Base-by-base conservation (phyloP, 2,113 vertebrate species). In the Crotalus helleri region DNA sequence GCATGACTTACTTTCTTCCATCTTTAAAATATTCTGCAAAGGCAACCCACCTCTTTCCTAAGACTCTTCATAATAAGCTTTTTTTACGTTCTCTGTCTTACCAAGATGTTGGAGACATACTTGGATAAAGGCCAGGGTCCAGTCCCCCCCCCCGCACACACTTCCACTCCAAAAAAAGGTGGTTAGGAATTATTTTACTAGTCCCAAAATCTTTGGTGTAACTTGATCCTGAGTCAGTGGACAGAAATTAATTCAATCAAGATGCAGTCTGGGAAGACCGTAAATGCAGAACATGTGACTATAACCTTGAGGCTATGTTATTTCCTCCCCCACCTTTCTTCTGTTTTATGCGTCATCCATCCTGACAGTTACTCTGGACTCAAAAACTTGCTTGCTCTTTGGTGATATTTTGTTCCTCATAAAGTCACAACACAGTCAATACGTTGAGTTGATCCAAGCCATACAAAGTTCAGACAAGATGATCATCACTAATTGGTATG, bases 361-460 rank as follows among this genome's bases (percentile, higher is more conserved):
- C 2, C 19, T 49, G 15, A 46, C 3, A 85, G 85, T 23, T 17
- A n/a, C 19, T 39, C 12, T 19, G n/a, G 39, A 85, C 7, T 39
- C 17, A 39, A 21, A 85, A 21, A 7, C n/a, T 44, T 85, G 19
- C 39, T 44, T 85, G 39, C 19, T 44, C 19, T 11, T 23, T 85
- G 46, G 21, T 85, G 85, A 49, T 21, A 85, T 49, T 85, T 85
- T 39, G 44, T 21, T 26, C 9, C 21, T 86, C 23, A 0, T 49
- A 49, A 29, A 92, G 21, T 24, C 33, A 29, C 90, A 92, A 44
- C 74, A 59, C 88, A 53, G 69, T 87, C 93, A 94, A 91, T 87
- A 87, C 61, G 23, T 0, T 13, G 12, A 93, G 23, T 24, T 57
- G 33, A 88, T 92, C 1, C 58, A 57, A 57, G 61, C 49, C 15